A percentile compares a stretch with the other conserved stretches of the same genome.
Evolutionary conservation across 2,888 invertebrate genomes (phyloP).

Genomic region (Drosophila pegasa): DNA sequence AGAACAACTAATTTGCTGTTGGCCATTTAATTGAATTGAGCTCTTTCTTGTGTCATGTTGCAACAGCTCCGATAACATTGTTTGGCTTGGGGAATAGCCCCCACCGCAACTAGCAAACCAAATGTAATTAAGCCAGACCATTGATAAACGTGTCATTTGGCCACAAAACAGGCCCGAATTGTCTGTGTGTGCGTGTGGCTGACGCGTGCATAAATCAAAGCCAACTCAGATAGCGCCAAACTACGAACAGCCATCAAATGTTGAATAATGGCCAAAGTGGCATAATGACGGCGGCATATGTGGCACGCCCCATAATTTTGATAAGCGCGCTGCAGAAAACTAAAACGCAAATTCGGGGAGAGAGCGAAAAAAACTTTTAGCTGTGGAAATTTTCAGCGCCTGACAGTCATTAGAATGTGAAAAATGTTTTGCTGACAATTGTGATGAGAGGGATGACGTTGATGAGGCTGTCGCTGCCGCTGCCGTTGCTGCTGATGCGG

Average conservation of each 20-base stretch:
- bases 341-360: slow-evolving; percentile 2
- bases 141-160: slow-evolving; percentile 19
- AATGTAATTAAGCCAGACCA: slow-evolving; percentile 41
- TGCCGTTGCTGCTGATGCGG: slow-evolving; percentile 9
- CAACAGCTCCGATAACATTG: slow-evolving; percentile 28
- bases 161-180: slow-evolving; percentile 5
- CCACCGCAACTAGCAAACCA: neutral
- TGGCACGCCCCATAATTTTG: slow-evolving; percentile 39
- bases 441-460: slow-evolving; percentile 34
- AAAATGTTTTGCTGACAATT: slow-evolving; percentile 54
- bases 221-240: slow-evolving; percentile 5
- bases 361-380: slow-evolving; percentile 29
- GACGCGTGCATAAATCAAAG: slow-evolving; percentile 31
- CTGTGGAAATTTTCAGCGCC: slow-evolving; percentile 43
- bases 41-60: slow-evolving; percentile 17
- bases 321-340: slow-evolving; percentile 35
- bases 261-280: slow-evolving; percentile 10
- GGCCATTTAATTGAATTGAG: slow-evolving; percentile 54
- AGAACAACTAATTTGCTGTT: slow-evolving; percentile 36
- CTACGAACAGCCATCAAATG: slow-evolving; percentile 28
- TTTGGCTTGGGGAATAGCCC: neutral
- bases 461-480: slow-evolving; percentile 9
- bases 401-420: slow-evolving; percentile 75
- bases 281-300: slow-evolving; percentile 30
- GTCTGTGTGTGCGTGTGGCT: neutral